Percentiles rank a stretch among this genome's conserved stretches.
phyloP scores from a whole-genome alignment of 2,888 invertebrate genomes.

The Hemistola chrysoprasaria region DNA sequence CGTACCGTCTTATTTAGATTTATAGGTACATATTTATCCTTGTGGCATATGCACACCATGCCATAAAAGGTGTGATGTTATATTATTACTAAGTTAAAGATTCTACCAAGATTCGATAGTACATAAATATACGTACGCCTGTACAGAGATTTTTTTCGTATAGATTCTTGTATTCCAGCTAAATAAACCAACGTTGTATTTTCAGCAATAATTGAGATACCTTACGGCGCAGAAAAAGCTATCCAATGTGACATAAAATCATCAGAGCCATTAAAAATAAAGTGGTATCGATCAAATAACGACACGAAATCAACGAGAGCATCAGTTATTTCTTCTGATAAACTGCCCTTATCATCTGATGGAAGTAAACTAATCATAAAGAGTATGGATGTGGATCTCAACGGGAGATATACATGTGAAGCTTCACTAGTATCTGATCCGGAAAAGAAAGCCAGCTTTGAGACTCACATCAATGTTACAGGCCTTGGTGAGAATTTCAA shows the following conservation, averaged over 20 bases:
- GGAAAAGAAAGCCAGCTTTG: constrained; percentile 4
- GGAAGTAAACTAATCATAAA: constrained; percentile 18
- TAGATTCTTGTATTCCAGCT: no score
- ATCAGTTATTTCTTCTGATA: constrained; percentile 6
- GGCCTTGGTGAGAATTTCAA: constrained; percentile 14
- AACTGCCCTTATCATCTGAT: constrained; percentile 8
- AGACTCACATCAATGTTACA: constrained; percentile 8
- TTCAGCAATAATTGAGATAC: constrained; percentile 9
- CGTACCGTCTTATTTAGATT: no score
- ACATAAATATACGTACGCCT: no score
- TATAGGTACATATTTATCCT: no score
- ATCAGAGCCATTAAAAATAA: constrained; percentile 10
- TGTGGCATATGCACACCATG: no score
- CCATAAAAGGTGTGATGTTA: no score
- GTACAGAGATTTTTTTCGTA: no score
- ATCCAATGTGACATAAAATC: constrained; percentile 23
- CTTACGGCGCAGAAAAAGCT: constrained; percentile 12
- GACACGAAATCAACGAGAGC: background rate
- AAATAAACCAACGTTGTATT: no score
- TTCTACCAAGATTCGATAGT: no score
- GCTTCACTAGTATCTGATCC: constrained; percentile 8
- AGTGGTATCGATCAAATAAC: constrained; percentile 17
- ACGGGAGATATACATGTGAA: constrained; percentile 26
- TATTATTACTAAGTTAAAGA: no score
- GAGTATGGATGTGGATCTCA: constrained; percentile 12